Conservation (phyloP, 2,888 invertebrate genomes). For the Hirtodrosophila confusa region DNA sequence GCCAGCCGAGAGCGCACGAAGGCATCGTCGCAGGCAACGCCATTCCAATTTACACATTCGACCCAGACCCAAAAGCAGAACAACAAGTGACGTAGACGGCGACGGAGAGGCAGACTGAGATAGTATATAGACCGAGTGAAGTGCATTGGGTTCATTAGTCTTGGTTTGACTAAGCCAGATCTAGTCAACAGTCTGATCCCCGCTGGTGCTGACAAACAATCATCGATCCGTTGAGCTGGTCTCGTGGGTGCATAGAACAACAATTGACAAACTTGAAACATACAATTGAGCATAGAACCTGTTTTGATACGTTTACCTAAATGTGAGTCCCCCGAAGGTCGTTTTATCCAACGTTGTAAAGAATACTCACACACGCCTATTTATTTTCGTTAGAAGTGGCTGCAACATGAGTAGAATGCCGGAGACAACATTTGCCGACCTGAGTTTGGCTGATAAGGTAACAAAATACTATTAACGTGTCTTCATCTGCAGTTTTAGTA, state of each 20-base stretch:
- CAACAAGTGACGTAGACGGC: conserved; percentile 29
- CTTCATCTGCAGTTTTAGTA: neutral
- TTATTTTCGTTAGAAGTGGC: conserved; percentile 16
- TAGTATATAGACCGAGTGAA: conserved; percentile 15
- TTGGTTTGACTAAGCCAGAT: conserved; percentile 24
- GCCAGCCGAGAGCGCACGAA: conserved; percentile 70
- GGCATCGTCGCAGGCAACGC: conserved; percentile 25
- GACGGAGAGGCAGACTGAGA: neutral
- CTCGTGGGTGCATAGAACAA: conserved; percentile 48
- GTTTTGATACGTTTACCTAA: conserved; percentile 46
- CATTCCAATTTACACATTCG: conserved; percentile 26
- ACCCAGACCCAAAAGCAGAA: conserved; percentile 34
- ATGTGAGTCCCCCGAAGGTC: conserved; percentile 70
- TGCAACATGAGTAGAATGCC: conserved; percentile 76
- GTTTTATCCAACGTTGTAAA: conserved; percentile 25
- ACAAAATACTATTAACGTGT: conserved; percentile 15
- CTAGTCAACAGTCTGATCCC: conserved; percentile 53
- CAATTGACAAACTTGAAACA: conserved; percentile 51
- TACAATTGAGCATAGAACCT: conserved; percentile 51
- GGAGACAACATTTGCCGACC: conserved; percentile 80
- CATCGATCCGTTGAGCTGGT: conserved; percentile 46
- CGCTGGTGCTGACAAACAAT: conserved; percentile 27
- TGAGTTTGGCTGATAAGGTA: conserved; percentile 81
- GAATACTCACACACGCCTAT: conserved; percentile 6
- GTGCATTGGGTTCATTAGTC: conserved; percentile 32